Percentiles rank a stretch among this genome's conserved stretches.
Evolutionary conservation across 2,113 vertebrate species (phyloP).

Genomic region (Heliornis fulica): DNA sequence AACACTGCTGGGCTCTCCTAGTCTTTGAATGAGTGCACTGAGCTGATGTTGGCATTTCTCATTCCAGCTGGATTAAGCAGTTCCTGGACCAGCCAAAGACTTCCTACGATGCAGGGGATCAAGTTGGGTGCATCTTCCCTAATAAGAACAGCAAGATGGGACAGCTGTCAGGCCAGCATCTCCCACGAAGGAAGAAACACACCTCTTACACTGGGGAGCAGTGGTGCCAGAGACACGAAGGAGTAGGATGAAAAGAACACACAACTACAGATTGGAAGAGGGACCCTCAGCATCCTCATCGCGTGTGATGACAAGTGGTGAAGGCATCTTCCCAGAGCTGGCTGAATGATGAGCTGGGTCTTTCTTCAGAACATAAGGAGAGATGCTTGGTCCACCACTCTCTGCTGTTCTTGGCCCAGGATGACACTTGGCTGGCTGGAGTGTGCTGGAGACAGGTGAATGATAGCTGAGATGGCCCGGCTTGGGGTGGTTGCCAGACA

Average conservation of each 20-base stretch:
- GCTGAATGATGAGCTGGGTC: rapidly evolving
- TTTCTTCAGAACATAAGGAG: background rate
- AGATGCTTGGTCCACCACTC: background rate
- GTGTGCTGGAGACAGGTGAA: background rate
- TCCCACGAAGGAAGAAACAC: background rate
- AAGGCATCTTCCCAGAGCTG: background rate
- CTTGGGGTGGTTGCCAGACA: background rate
- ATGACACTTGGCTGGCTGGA: background rate
- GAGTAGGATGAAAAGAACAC: rapidly evolving
- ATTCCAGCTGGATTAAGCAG: background rate
- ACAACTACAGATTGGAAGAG: background rate
- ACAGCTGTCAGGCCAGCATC: background rate
- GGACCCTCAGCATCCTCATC: background rate
- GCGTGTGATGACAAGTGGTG: background rate
- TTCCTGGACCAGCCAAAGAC: background rate
- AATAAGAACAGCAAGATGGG: background rate
- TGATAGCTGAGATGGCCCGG: background rate
- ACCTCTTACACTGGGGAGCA: background rate
- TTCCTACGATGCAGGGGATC: background rate
- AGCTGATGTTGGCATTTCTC: background rate
- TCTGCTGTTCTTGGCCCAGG: background rate
- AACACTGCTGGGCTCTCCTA: background rate
- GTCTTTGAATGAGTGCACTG: background rate
- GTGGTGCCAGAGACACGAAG: background rate
- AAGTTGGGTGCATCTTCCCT: background rate